A percentile compares a stretch with the other conserved stretches of the same genome.
Conservation (phyloP, 2,797 vertebrate species). For the Dermochelys coriacea region DNA sequence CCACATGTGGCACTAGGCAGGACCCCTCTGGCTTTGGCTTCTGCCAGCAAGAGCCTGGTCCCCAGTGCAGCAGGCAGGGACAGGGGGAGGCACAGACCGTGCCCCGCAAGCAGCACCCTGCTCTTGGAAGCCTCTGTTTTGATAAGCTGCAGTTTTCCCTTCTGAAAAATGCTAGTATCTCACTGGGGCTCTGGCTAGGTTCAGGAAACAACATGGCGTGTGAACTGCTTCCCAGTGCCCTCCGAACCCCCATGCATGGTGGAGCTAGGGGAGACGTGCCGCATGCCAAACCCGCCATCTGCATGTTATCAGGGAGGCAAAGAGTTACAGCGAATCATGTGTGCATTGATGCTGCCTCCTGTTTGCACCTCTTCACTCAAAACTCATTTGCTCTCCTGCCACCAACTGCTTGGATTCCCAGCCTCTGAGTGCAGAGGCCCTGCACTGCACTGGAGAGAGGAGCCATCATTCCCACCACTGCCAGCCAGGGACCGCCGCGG, state of each 20-base stretch:
- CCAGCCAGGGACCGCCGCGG: not conserved
- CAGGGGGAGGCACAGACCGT: not conserved
- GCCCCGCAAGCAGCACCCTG: not conserved
- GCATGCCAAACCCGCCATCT: not conserved
- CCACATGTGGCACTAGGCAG: not conserved
- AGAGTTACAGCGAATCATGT: not conserved
- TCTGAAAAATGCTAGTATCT: not conserved
- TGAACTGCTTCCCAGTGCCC: not conserved
- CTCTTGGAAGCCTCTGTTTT: not conserved
- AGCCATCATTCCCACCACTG: not conserved
- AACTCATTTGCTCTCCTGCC: not conserved
- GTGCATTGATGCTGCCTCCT: not conserved
- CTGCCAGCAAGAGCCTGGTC: not conserved
- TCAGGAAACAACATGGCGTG: not conserved
- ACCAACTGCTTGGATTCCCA: not conserved
- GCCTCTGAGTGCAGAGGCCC: not conserved
- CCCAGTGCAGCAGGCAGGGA: not conserved
- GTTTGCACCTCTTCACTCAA: not conserved
- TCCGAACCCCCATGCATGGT: not conserved
- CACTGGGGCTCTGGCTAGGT: not conserved
- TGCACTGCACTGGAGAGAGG: not conserved
- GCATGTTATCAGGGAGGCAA: not conserved
- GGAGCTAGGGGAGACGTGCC: not conserved
- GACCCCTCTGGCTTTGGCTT: not conserved
- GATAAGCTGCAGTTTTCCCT: not conserved